Evolutionary conservation across 2,797 vertebrate species (phyloP), one percentile per base, ranked within the genome.

Genomic region (Kryptopterus vitreolus): DNA sequence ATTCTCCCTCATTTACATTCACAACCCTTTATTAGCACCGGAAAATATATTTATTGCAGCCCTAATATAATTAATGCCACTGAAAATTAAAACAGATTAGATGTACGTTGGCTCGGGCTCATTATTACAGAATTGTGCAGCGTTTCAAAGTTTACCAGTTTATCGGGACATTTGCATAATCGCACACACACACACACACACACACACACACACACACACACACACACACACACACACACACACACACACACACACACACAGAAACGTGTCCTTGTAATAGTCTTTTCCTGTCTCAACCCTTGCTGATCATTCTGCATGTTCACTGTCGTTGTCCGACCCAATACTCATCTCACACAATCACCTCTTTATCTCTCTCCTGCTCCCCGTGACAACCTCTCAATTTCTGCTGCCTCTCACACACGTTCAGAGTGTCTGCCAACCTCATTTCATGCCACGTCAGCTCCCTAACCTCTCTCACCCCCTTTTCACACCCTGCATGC

Each of bases 361-460:
- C 43, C 72, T 72, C n/a, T 73, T 77, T 81, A 81, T 73, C 76
- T 70, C 71, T 63, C 59, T 78, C 48, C 74, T 78, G 46, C 80
- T 77, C 22, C 18, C 43, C 43, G 29, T 80, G 20, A 77, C 83
- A 78, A 80, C 79, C 70, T 76, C 75, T 77, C 81, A 85, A 82
- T 86, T 83, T 85, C 61, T 70, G 55, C 74, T 63, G 71, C 43
- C 77, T 61, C 69, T 85, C 70, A 70, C 63, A 3, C 79, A 74
- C 58, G 77, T 72, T 71, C 69, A 50, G n/a, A n/a, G 78, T 77
- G 78, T 65, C 85, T 66, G 77, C 79, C 80, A 80, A 83, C 82
- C 71, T 83, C 80, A 72, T 82, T 82, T 82, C 81, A 82, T 82
- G 81, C 77, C 76, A 75, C 58, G 81, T 78, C 76, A 75, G 70